Evolutionary conservation across 2,113 vertebrate species (phyloP).

Genomic region (Potamarius usumacintae): DNA sequence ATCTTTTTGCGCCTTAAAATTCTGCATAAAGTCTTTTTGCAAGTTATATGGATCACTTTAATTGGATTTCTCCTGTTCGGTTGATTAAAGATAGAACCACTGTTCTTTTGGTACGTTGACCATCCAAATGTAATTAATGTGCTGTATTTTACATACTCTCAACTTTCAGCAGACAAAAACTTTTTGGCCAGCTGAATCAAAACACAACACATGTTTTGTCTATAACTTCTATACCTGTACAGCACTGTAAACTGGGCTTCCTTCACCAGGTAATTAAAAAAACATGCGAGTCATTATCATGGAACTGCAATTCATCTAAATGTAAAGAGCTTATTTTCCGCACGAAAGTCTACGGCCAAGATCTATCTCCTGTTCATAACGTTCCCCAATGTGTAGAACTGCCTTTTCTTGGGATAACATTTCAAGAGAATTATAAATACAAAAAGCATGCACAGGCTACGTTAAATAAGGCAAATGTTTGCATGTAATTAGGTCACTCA

Average conservation of each 20-base stretch:
- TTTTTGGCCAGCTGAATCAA: neutral
- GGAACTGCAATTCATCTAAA: no score
- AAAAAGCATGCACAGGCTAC: no score
- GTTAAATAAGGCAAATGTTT: no score
- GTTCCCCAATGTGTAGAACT: no score
- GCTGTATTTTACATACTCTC: neutral
- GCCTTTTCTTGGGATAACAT: no score
- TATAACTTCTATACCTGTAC: neutral
- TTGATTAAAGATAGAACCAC: neutral
- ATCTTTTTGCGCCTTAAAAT: neutral
- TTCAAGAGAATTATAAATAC: no score
- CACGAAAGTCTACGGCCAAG: no score
- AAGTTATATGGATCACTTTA: neutral
- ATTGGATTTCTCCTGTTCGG: neutral
- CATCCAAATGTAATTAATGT: neutral
- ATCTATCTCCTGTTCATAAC: no score
- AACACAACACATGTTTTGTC: neutral
- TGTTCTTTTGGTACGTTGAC: neutral
- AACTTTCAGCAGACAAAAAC: neutral
- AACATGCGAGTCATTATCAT: neutral
- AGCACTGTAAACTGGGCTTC: neutral
- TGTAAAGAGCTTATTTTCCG: no score
- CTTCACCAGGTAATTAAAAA: neutral
- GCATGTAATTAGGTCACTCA: no score
- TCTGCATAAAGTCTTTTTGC: neutral